phyloP scores from a whole-genome alignment of 2,888 invertebrate genomes.

The Volucella inanis region DNA sequence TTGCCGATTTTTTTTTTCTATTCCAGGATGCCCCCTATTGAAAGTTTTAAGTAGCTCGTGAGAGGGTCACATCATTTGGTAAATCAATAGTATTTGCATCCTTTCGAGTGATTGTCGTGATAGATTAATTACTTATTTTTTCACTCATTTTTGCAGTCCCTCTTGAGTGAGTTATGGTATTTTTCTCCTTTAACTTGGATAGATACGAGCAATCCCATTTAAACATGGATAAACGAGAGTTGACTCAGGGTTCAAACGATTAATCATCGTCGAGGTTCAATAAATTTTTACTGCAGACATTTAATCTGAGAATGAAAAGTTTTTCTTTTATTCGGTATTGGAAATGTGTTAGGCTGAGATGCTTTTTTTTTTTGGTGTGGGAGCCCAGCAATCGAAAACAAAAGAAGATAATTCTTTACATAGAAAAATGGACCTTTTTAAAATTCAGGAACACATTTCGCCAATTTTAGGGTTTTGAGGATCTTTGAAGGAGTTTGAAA shows the following conservation, averaged over 20 bases:
- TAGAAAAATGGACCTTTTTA: no score
- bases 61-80: background rate
- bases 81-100: conserved; percentile 1
- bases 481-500: no score
- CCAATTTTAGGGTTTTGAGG: no score
- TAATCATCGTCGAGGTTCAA: conserved; percentile 36
- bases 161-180: conserved; percentile 1
- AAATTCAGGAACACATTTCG: no score
- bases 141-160: background rate
- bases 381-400: no score
- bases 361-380: no score
- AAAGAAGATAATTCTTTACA: no score
- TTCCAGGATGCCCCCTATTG: no score
- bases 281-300: conserved; percentile 30
- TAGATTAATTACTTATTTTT: conserved; percentile 37
- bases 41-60: background rate
- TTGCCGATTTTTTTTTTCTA: background rate
- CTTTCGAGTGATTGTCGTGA: conserved; percentile 1
- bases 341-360: no score
- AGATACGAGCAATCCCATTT: background rate
- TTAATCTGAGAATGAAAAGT: conserved; percentile 7
- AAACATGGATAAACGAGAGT: background rate
- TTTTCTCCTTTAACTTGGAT: background rate
- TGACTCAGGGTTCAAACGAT: background rate
- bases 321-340: background rate